Evolutionary conservation across 1,140 invertebrate species (phyloP), one percentile per base, ranked within the genome.

Genomic region (Lordiphosa stackelbergi): DNA sequence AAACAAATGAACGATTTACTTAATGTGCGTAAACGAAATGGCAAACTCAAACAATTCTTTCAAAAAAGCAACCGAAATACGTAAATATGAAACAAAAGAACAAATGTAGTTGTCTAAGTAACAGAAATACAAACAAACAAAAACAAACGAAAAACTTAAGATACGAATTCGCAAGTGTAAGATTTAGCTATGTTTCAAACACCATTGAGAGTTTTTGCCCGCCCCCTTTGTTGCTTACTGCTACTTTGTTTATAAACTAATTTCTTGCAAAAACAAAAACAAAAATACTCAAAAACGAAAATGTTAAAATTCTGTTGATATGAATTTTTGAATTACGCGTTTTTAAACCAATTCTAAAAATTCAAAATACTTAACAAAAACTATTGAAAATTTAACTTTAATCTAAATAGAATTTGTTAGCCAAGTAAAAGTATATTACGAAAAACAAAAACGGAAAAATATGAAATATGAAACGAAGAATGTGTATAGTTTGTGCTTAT

Each of bases 361-460:
- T 62, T 40, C 36, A 13, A 52, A 57, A 69, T 69, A 69, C 49
- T 51, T 66, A 66, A 64, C 28, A 48, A 46, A 53, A 52, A 16
- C n/a, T 19, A 37, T 22, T 9, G 34, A 47, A 46, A 79, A 66
- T 81, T 68, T 79, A 79, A 79, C 75, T 75, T 75, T 53, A 79
- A 83, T 72, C 68, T 83, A 81, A 81, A 81, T 81, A 81, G 69
- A 81, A 83, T 81, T 81, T 83, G 77, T 77, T 81, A 83, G 77
- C 73, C 64, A 81, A 83, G 77, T 81, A 81, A 79, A 77, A 55
- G 22, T 48, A 74, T 62, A 73, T 73, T 70, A 48, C 56, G 35
- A 64, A 22, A 34, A 28, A 56, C 38, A 60, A 43, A 41, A n/a
- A 49, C 22, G 19, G 19, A 19, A 3, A 19, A 19, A 53, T 46